Conservation (phyloP, 2,888 invertebrate genomes). For the Eupithecia centaureata region DNA sequence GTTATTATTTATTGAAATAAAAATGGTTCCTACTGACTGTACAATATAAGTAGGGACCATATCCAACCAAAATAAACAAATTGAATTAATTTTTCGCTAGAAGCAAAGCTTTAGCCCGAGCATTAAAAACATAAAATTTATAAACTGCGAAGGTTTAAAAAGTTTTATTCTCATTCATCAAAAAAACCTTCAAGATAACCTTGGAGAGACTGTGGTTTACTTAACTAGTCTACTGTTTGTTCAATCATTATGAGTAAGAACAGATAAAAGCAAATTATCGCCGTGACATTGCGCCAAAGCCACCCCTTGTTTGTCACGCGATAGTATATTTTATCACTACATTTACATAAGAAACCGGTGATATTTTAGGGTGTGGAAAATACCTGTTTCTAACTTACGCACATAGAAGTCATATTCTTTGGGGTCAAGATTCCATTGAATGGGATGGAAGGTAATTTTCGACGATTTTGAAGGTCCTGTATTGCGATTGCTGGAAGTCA, state of each 20-base stretch:
- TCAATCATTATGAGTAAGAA: slow-evolving; percentile 8
- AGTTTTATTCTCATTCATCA: not conserved
- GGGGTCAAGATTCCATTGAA: too few relatives aligned
- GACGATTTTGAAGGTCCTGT: too few relatives aligned
- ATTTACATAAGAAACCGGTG: slow-evolving; percentile 6
- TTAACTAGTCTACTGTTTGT: not conserved
- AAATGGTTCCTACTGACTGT: too few relatives aligned
- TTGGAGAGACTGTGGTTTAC: not conserved
- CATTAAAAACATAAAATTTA: too few relatives aligned
- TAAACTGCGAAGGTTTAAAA: not conserved
- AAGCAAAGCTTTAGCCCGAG: too few relatives aligned
- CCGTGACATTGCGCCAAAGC: slow-evolving; percentile 47
- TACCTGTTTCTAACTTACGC: not conserved
- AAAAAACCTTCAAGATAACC: not conserved
- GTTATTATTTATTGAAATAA: too few relatives aligned
- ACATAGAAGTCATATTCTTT: too few relatives aligned
- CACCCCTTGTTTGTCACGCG: slow-evolving; percentile 50
- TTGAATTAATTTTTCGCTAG: too few relatives aligned
- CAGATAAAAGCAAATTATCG: slow-evolving; percentile 27
- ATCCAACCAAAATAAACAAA: too few relatives aligned
- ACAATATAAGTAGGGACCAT: too few relatives aligned
- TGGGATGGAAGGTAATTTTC: too few relatives aligned
- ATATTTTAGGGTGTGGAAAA: not conserved
- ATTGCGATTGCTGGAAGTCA: too few relatives aligned
- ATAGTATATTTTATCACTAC: slow-evolving; percentile 35